phyloP scores from a whole-genome alignment of 2,797 vertebrate genomes.

The Myripristis murdjan region DNA sequence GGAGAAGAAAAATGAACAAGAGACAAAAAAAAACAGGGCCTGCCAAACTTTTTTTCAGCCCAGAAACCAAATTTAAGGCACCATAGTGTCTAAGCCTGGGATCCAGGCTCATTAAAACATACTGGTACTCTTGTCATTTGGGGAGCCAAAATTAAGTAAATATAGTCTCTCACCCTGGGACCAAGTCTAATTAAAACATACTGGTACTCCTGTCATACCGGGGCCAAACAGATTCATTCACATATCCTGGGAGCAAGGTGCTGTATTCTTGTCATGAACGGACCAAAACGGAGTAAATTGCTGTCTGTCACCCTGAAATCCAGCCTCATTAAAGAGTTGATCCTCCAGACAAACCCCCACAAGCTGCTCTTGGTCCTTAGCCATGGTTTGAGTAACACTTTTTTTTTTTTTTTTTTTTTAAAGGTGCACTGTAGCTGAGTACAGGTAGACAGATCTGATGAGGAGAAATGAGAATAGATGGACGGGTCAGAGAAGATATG shows the following conservation, averaged over 20 bases:
- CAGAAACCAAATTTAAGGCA: constrained; percentile 29
- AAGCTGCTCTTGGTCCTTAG: constrained; percentile 7
- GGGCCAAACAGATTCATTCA: constrained; percentile 46
- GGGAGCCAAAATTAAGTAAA: constrained; percentile 50
- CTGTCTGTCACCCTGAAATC: constrained; percentile 49
- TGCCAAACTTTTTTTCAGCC: constrained; percentile 25
- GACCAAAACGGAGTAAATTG: constrained; percentile 36
- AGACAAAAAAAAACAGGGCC: constrained; percentile 3
- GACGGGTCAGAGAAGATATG: constrained; percentile 1
- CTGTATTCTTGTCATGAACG: constrained; percentile 51
- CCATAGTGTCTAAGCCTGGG: constrained; percentile 22
- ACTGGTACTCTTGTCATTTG: constrained; percentile 37
- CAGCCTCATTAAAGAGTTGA: constrained; percentile 57
- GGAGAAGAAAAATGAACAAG: background rate
- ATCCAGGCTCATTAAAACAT: constrained; percentile 58
- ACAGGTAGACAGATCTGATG: constrained; percentile 14
- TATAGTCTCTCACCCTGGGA: constrained; percentile 42
- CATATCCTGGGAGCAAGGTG: constrained; percentile 44
- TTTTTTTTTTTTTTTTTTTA: constrained; percentile 1
- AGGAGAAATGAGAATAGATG: background rate
- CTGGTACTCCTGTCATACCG: constrained; percentile 28
- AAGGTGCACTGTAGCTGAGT: constrained; percentile 20
- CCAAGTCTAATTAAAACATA: constrained; percentile 65
- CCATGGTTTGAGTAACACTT: constrained; percentile 16
- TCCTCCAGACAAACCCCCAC: constrained; percentile 1